Conservation (phyloP, 2,888 invertebrate species). For the Lochmaea crataegi region DNA sequence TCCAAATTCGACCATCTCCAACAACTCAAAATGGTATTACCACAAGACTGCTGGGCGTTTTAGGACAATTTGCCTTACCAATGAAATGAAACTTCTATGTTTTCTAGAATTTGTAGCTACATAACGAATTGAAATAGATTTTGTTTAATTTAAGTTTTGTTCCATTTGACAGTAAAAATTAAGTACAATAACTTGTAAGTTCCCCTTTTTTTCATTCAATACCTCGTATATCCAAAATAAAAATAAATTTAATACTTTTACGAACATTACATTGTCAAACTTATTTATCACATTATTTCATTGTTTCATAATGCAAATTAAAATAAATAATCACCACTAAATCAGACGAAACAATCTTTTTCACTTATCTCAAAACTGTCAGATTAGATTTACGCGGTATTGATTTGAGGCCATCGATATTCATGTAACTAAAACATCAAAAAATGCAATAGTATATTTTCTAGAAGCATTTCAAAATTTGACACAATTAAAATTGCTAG, state of each 20-base stretch:
- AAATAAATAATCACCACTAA: neutral
- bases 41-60: neutral
- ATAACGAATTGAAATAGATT: neutral
- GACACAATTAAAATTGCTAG: too few relatives aligned
- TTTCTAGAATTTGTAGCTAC: neutral
- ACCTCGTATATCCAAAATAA: too few relatives aligned
- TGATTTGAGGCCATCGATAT: too few relatives aligned
- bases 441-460: too few relatives aligned
- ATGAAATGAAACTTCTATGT: neutral
- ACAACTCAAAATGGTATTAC: neutral
- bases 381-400: neutral
- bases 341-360: neutral
- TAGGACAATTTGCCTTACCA: neutral
- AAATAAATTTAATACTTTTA: neutral
- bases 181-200: neutral
- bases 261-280: neutral
- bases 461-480: too few relatives aligned
- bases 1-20: neutral
- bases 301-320: neutral
- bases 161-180: neutral
- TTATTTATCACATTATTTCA: neutral
- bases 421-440: too few relatives aligned
- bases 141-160: neutral
- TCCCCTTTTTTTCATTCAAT: neutral
- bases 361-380: neutral